Conservation (phyloP, 2,113 vertebrate genomes). For the Lampris megalopsis region DNA sequence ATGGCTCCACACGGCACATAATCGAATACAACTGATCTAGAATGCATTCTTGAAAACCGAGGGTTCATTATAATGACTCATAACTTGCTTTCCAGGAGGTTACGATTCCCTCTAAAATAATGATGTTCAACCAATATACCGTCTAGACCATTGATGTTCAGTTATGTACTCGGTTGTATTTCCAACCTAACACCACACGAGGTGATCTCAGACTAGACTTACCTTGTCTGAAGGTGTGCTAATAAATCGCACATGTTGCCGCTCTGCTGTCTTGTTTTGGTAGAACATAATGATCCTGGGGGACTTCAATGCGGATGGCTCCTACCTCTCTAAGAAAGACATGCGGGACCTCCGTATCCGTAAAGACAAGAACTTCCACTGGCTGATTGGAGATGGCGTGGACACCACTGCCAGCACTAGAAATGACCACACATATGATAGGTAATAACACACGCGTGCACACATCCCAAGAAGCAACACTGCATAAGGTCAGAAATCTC, state of each 20-base stretch:
- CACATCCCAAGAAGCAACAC: background rate
- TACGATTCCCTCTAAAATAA: too few species aligned
- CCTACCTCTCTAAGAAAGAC: constrained; percentile 69
- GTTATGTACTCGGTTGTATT: too few species aligned
- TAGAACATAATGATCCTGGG: constrained; percentile 84
- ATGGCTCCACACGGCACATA: too few species aligned
- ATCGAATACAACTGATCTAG: background rate
- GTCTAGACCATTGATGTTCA: too few species aligned
- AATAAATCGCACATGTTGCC: background rate
- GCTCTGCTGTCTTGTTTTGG: background rate
- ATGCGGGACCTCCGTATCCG: constrained; percentile 78
- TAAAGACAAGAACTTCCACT: constrained; percentile 76
- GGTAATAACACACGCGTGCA: constrained; percentile 46
- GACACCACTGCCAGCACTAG: constrained; percentile 78
- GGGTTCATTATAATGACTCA: too few species aligned
- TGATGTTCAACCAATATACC: too few species aligned
- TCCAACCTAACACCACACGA: too few species aligned
- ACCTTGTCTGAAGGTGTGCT: too few species aligned
- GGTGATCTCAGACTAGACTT: too few species aligned
- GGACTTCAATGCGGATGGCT: constrained; percentile 81
- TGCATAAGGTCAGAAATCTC: too few species aligned
- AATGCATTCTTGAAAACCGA: too few species aligned
- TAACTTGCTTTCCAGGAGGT: too few species aligned
- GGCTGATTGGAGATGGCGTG: constrained; percentile 80
- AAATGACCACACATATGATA: constrained; percentile 79